These are phyloP conservation scores for Chaetura pelagica DNA, from an alignment of 2,113 vertebrate species.

Conservation along the genomic window DNA sequence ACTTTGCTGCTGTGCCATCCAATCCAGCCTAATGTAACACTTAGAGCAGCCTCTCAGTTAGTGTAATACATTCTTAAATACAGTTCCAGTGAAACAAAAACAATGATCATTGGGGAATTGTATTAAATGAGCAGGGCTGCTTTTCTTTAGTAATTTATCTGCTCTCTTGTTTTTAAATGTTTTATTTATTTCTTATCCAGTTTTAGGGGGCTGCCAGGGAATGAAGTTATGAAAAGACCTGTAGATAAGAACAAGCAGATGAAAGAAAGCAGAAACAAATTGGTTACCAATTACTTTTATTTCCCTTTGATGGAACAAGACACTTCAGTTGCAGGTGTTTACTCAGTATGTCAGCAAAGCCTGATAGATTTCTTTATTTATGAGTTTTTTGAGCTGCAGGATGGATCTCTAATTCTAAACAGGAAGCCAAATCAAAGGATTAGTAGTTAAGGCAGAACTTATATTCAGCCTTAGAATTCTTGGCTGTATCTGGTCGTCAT, in stretches of 20 bases:
- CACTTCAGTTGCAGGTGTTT: conserved; percentile 37
- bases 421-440: conserved; percentile 47
- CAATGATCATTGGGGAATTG: not conserved
- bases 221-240: conserved; percentile 16
- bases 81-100: not conserved
- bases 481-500: not conserved
- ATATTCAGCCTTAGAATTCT: conserved; percentile 10
- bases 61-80: not conserved
- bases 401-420: conserved; percentile 16
- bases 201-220: conserved; percentile 34
- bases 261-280: conserved; percentile 52
- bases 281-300: conserved; percentile 56
- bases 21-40: not conserved
- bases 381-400: conserved; percentile 22
- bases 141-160: conserved; percentile 30
- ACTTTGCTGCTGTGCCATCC: not conserved
- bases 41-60: not conserved
- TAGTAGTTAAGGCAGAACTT: conserved; percentile 54
- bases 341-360: conserved; percentile 11
- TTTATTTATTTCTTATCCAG: conserved; percentile 55
- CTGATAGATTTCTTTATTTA: conserved; percentile 34
- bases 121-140: not conserved
- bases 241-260: conserved; percentile 21
- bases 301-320: conserved; percentile 58
- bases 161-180: conserved; percentile 30